Base-by-base conservation (phyloP, 2,888 invertebrate genomes). In the Macrophya annulata region DNA sequence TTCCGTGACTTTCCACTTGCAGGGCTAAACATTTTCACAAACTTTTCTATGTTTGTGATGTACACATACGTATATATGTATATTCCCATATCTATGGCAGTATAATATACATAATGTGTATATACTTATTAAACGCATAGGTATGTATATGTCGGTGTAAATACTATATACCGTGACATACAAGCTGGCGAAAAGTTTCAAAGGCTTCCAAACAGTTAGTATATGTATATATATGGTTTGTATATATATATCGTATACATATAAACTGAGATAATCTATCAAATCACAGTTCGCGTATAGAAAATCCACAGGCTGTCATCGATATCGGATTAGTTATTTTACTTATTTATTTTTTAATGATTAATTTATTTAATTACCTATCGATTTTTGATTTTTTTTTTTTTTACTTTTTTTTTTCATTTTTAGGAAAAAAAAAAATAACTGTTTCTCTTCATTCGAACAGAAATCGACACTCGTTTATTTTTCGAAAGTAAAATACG, bases 1-100 rank as follows among this genome's bases (percentile, higher is more conserved):
- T 74, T 74, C 45, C 74, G 74, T 74, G 74, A 74, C 74, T 74
- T 74, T 74, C 25, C 4, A 21, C 43, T 45, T 74, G 68, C 68
- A 37, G 15, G 25, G 45, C 45, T 8, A 45, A 45, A 45, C 74
- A 21, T 25, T 74, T 74, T 21, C 45, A 10, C 17, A 0, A 43
- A 43, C 25, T 74, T 74, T n/a, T 43, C 12, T 15, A 48, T n/a
- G 15, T 5, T 2, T 21, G n/a, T 25, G 25, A 4, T n/a, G n/a
- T 25, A 62, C 62, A 10, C 62, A 21, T 62, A 62, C n/a, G n/a
- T 4, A 48, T 48, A 15, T 48, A 48, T 48, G 4, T 4, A 48
- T 4, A 48, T 48, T 3, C 48, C 10, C 10, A 4, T 48, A 15
- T 48, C 12, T 48, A 6, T 55, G 1, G 6, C 51, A 5, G n/a